Conservation (phyloP, 2,888 invertebrate species). For the Aromia moschata region DNA sequence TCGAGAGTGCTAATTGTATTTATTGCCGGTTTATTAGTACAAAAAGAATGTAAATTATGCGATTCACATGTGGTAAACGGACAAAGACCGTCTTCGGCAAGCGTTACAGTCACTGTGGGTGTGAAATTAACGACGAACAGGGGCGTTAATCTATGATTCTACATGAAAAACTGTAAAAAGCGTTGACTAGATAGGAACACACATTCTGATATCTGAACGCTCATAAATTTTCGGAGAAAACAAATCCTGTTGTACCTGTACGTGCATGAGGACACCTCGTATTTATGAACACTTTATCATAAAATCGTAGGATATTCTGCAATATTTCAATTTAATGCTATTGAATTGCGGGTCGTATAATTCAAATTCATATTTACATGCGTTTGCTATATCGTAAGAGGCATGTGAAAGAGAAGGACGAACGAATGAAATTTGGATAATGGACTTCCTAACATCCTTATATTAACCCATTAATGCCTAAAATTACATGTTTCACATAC, state of each 20-base stretch:
- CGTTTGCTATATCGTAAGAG: too few relatives aligned
- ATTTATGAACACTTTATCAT: conserved; percentile 37
- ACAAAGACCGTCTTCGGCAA: conserved; percentile 32
- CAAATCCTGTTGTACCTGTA: conserved; percentile 37
- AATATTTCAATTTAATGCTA: conserved; percentile 25
- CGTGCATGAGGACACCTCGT: conserved; percentile 30
- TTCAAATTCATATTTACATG: too few relatives aligned
- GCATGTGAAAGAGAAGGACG: too few relatives aligned
- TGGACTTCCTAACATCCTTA: too few relatives aligned
- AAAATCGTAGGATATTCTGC: conserved; percentile 28
- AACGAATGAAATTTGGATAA: too few relatives aligned
- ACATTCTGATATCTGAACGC: conserved; percentile 37
- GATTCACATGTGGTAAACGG: conserved; percentile 33
- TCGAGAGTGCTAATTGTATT: conserved; percentile 19
- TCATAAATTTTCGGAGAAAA: conserved; percentile 37
- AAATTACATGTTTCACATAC: too few relatives aligned
- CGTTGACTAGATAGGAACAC: conserved; percentile 40
- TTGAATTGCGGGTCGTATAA: background rate
- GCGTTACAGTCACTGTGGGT: conserved; percentile 37
- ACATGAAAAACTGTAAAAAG: conserved; percentile 37
- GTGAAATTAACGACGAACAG: conserved; percentile 39
- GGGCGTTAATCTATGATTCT: conserved; percentile 40
- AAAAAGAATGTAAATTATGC: conserved; percentile 31
- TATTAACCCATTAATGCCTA: too few relatives aligned
- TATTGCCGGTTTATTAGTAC: conserved; percentile 20